phyloP scores from a whole-genome alignment of 1,140 invertebrate species.

The Zaprionus ghesquierei region DNA sequence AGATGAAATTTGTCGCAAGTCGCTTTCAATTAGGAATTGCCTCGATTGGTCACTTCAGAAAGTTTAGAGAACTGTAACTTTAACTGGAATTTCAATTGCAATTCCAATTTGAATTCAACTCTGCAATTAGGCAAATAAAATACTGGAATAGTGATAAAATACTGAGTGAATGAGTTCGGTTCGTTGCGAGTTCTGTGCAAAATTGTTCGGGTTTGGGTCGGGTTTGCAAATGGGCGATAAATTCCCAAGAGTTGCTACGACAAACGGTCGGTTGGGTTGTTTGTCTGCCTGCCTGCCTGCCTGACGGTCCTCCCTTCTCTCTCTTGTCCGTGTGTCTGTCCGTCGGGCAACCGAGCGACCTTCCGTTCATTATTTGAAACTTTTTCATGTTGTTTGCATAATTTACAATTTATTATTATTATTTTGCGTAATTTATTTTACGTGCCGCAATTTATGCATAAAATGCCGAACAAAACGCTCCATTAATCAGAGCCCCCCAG shows the following conservation, averaged over 20 bases:
- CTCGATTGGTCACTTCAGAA: conserved; percentile 31
- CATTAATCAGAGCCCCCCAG: conserved; percentile 62
- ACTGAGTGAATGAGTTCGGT: conserved; percentile 21
- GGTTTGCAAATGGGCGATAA: conserved; percentile 33
- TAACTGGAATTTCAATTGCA: conserved; percentile 16
- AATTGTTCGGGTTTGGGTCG: conserved; percentile 63
- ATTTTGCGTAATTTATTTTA: conserved; percentile 75
- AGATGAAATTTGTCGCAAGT: conserved; percentile 63
- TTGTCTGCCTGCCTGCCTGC: not conserved
- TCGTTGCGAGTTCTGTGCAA: conserved; percentile 35
- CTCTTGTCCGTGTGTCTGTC: not conserved
- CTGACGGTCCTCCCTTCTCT: not conserved
- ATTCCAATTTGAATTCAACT: not conserved
- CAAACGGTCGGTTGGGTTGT: no score
- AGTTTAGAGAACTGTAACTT: conserved; percentile 23
- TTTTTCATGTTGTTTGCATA: conserved; percentile 76
- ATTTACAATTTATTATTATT: conserved; percentile 71
- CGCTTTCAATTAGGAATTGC: conserved; percentile 39
- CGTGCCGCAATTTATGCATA: conserved; percentile 73
- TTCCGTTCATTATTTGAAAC: conserved; percentile 64
- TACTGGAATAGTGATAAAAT: conserved; percentile 6
- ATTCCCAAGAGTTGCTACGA: conserved; percentile 33
- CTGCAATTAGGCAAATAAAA: conserved; percentile 40
- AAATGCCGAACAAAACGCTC: conserved; percentile 72
- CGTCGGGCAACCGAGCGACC: conserved; percentile 26